These are phyloP conservation scores for Epinephelus coioides DNA, from an alignment of 2,797 vertebrate genomes.

Conservation along the genomic window DNA sequence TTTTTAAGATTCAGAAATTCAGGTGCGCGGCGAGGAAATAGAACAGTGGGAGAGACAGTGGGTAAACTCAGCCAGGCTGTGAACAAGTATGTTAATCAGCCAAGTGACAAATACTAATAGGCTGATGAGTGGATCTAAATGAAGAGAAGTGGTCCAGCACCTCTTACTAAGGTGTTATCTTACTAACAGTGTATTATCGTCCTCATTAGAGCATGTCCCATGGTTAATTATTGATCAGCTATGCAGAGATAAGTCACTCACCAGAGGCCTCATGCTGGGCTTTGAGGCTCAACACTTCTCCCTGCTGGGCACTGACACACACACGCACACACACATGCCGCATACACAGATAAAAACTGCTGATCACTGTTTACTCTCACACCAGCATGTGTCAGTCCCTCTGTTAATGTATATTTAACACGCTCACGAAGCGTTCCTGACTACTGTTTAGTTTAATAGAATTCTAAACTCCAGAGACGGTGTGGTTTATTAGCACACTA, in stretches of 20 bases:
- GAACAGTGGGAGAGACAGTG: neutral
- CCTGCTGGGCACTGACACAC: constrained; percentile 59
- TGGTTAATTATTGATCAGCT: constrained; percentile 86
- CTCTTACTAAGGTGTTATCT: constrained; percentile 73
- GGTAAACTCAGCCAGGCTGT: constrained; percentile 26
- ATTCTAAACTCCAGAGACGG: constrained; percentile 40
- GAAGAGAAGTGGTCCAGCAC: constrained; percentile 62
- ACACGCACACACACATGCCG: constrained; percentile 26
- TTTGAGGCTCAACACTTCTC: constrained; percentile 50
- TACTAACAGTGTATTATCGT: constrained; percentile 76
- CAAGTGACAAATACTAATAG: constrained; percentile 66
- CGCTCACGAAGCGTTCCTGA: constrained; percentile 29
- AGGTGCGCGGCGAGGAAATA: neutral
- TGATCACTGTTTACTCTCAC: constrained; percentile 64
- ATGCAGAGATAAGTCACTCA: constrained; percentile 79
- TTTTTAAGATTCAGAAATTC: constrained; percentile 13
- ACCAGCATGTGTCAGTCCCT: constrained; percentile 20
- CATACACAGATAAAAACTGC: constrained; percentile 30
- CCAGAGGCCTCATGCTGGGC: constrained; percentile 68
- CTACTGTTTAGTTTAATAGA: constrained; percentile 52
- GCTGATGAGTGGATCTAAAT: constrained; percentile 69
- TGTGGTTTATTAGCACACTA: constrained; percentile 51
- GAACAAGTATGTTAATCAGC: constrained; percentile 55
- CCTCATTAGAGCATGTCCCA: constrained; percentile 83
- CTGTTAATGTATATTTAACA: constrained; percentile 57